Evolutionary conservation across 1,140 invertebrate species (phyloP).

Genomic region (Atta cephalotes): DNA sequence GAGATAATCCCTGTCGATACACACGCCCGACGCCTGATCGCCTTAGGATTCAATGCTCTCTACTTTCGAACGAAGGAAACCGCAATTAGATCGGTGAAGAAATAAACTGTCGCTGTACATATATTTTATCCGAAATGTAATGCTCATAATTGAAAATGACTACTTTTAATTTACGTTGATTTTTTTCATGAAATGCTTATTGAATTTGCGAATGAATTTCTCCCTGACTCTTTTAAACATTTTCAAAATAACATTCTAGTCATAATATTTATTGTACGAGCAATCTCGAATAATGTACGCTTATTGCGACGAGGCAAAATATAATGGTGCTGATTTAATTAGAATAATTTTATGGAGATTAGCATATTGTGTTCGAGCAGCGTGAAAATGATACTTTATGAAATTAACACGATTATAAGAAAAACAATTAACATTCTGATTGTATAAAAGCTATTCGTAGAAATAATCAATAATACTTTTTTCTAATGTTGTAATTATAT

Average conservation of each 20-base stretch:
- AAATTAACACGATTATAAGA: slow-evolving; percentile 1
- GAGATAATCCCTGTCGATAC: slow-evolving; percentile 66
- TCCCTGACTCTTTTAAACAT: neutral
- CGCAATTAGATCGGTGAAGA: slow-evolving; percentile 22
- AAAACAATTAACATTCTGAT: neutral
- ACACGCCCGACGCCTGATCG: slow-evolving; percentile 57
- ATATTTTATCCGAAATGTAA: neutral
- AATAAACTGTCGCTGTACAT: neutral
- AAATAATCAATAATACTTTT: neutral
- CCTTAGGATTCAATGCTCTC: slow-evolving; percentile 56
- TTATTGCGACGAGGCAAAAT: neutral
- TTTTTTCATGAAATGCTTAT: neutral
- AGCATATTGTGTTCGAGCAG: neutral
- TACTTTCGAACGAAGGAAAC: slow-evolving; percentile 13
- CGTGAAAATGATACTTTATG: slow-evolving; percentile 2
- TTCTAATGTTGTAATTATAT: slow-evolving; percentile 13
- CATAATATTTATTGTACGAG: slow-evolving; percentile 31
- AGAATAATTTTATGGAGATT: slow-evolving; percentile 36
- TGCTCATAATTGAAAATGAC: neutral
- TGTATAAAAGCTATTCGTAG: neutral
- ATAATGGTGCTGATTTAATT: slow-evolving; percentile 41
- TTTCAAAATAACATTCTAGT: neutral
- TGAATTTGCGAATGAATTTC: neutral
- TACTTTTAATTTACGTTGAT: neutral
- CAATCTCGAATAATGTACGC: slow-evolving; percentile 16